phyloP scores from a whole-genome alignment of 1,140 invertebrate species.

The Brevipalpus yothersi region DNA sequence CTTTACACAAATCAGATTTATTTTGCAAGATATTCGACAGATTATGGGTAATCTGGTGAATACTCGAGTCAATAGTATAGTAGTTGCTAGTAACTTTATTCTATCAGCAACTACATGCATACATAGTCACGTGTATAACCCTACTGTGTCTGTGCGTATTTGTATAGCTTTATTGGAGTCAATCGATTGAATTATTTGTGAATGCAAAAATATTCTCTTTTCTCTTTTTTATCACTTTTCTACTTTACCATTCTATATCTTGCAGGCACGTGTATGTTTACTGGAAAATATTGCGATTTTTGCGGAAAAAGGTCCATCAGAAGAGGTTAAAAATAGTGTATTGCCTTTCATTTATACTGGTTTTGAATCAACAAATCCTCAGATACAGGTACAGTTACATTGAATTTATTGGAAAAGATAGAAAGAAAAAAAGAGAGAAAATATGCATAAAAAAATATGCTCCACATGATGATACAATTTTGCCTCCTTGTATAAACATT shows the following conservation, averaged over 20 bases:
- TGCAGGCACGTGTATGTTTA: conserved; percentile 53
- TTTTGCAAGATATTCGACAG: too few relatives aligned
- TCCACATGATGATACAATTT: too few relatives aligned
- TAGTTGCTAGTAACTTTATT: too few relatives aligned
- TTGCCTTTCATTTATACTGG: conserved; percentile 61
- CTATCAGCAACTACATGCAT: too few relatives aligned
- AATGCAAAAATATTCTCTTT: background rate
- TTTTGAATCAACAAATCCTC: conserved; percentile 59
- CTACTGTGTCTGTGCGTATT: too few relatives aligned
- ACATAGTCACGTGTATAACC: too few relatives aligned
- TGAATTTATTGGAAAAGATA: background rate
- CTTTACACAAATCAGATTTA: too few relatives aligned
- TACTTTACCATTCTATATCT: background rate
- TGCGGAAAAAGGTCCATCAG: conserved; percentile 52
- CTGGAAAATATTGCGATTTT: conserved; percentile 72
- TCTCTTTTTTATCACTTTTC: background rate
- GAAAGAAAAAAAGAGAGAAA: too few relatives aligned
- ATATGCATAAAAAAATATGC: background rate
- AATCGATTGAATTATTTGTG: too few relatives aligned
- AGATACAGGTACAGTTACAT: conserved; percentile 27
- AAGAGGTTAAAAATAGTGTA: conserved; percentile 50
- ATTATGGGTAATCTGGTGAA: too few relatives aligned
- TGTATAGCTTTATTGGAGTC: too few relatives aligned
- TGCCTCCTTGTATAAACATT: background rate
- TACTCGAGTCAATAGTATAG: too few relatives aligned